phyloP scores from a whole-genome alignment of 2,888 invertebrate species.

The Parelbella ahira region DNA sequence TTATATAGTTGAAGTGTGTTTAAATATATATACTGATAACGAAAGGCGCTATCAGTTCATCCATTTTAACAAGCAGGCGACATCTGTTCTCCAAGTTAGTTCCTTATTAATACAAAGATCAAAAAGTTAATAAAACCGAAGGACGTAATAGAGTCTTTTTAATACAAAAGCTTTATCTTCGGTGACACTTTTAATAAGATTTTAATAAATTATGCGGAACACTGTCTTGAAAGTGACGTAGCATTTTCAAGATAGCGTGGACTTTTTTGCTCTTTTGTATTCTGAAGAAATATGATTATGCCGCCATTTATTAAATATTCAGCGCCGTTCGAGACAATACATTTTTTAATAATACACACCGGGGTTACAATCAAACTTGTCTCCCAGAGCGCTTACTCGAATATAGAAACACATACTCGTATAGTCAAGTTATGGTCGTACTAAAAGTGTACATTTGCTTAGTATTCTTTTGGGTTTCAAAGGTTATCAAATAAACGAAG shows the following conservation, averaged over 20 bases:
- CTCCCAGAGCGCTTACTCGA: too few species aligned
- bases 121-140: conserved; percentile 27
- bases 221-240: conserved; percentile 45
- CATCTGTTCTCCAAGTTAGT: conserved; percentile 18
- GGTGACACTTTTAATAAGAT: conserved; percentile 70
- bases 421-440: too few species aligned
- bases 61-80: conserved; percentile 5
- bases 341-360: conserved; percentile 23
- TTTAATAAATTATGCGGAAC: conserved; percentile 67
- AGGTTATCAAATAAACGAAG: too few species aligned
- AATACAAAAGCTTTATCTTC: conserved; percentile 42
- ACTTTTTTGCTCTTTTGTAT: conserved; percentile 29
- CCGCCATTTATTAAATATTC: conserved; percentile 24
- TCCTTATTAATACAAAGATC: conserved; percentile 20
- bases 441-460: too few species aligned
- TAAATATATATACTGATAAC: too few species aligned
- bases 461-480: too few species aligned
- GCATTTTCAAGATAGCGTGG: conserved; percentile 40
- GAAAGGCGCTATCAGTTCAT: background rate
- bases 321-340: conserved; percentile 16
- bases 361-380: too few species aligned
- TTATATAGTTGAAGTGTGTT: too few species aligned
- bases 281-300: conserved; percentile 24
- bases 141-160: conserved; percentile 31
- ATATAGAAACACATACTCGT: too few species aligned